Evolutionary conservation across 2,113 vertebrate species (phyloP), one percentile per base, ranked within the genome.

Genomic region (Sinosuthora webbiana): DNA sequence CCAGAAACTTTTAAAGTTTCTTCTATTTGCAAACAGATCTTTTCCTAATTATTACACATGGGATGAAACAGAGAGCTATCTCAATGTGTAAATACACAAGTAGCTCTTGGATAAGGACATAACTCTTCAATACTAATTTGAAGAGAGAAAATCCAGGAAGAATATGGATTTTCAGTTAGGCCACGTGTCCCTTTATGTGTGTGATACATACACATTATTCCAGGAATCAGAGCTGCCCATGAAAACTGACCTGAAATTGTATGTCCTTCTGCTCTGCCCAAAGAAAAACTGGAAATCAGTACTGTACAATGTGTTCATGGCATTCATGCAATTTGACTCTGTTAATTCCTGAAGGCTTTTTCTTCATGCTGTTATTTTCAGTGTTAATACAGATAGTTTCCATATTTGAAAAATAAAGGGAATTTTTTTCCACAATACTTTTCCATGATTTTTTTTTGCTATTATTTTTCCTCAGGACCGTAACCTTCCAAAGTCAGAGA

Each of bases 321-420:
- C 42, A 49, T 83, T 28, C 0, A 1, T 56, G 33, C 68, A 74
- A 45, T 64, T 42, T 56, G 45, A 83, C 42, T 45, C 8, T 67
- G 52, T 92, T 82, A 63, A 86, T 78, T 93, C 70, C 67, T 9
- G 5, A 79, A 23, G 70, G 83, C 91, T 91, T 87, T 84, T 71
- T 91, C 81, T 76, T 68, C 57, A 56, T 69, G 89, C 93, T 85
- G 28, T 79, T 79, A 93, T 62, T 95, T 91, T 82, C 49, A 65
- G 57, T 73, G 57, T 93, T 87, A 85, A 79, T 89, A 89, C 74
- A 86, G 30, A 87, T 74, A 94, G 69, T 93, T 62, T 89, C 81
- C 84, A 37, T 85, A 69, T 90, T 93, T 91, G 91, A 96, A 95
- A 94, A 96, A 95, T 96, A 97, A 97, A 97, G 75, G 96, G 64